Evolutionary conservation across 2,888 invertebrate genomes (phyloP).

Genomic region (Geophilus truncorum): DNA sequence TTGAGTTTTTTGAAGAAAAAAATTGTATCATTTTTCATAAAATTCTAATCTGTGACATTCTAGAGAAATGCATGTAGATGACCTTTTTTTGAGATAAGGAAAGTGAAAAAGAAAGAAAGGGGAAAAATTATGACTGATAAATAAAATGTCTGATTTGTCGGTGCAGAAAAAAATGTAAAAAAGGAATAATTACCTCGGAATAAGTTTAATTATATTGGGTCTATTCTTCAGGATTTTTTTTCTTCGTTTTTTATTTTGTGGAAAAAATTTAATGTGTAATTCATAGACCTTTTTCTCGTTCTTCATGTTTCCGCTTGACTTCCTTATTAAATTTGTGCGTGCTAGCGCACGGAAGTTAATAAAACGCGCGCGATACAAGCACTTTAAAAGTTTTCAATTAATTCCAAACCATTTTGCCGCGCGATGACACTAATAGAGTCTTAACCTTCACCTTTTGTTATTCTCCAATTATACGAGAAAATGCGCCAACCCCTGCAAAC

Average conservation of each 20-base stretch:
- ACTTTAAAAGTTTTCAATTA: constrained; percentile 34
- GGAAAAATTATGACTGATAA: constrained; percentile 14
- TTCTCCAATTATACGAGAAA: constrained; percentile 24
- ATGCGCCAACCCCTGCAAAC: constrained; percentile 10
- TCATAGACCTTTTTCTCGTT: background rate
- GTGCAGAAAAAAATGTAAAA: constrained; percentile 28
- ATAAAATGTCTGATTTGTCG: constrained; percentile 18
- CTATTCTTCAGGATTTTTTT: background rate
- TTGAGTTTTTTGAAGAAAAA: background rate
- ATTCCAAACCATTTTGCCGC: constrained; percentile 31
- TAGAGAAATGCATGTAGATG: background rate
- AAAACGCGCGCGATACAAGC: constrained; percentile 31
- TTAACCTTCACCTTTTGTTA: constrained; percentile 31
- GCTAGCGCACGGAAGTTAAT: constrained; percentile 31
- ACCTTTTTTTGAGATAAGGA: background rate
- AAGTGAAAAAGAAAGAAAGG: background rate
- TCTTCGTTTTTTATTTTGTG: background rate
- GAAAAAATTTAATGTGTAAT: constrained; percentile 2
- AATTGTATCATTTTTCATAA: constrained; percentile 3
- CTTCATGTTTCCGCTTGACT: constrained; percentile 29
- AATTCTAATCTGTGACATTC: background rate
- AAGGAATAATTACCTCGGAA: constrained; percentile 30
- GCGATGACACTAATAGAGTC: constrained; percentile 33
- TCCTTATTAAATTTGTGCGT: constrained; percentile 32
- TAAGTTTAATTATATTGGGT: constrained; percentile 31